phyloP scores from a whole-genome alignment of 2,888 invertebrate species.

The Globia sparganii region DNA sequence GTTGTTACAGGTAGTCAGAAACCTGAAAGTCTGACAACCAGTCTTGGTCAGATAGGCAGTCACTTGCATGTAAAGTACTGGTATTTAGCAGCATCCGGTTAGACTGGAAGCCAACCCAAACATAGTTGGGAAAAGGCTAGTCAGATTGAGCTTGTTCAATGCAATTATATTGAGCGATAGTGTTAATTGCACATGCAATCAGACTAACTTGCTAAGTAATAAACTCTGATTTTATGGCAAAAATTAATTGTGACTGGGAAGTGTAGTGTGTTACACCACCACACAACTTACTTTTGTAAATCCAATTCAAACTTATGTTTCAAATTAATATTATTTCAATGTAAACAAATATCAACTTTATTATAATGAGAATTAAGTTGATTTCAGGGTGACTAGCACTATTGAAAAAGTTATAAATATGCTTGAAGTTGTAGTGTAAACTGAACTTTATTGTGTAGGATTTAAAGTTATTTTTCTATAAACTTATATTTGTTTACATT shows the following conservation, averaged over 20 bases:
- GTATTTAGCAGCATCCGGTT: background rate
- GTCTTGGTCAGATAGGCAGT: background rate
- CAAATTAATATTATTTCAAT: too few species aligned
- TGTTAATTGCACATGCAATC: slow-evolving; percentile 47
- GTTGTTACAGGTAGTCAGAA: background rate
- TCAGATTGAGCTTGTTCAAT: background rate
- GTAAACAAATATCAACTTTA: too few species aligned
- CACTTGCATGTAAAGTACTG: background rate
- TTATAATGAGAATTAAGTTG: too few species aligned
- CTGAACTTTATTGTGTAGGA: too few species aligned
- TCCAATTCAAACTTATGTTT: too few species aligned
- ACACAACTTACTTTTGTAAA: background rate
- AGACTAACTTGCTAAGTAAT: slow-evolving; percentile 36
- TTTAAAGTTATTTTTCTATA: too few species aligned
- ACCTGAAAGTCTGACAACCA: background rate
- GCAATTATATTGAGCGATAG: slow-evolving; percentile 48
- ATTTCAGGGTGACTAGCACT: too few species aligned
- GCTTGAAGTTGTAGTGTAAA: too few species aligned
- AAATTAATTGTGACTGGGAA: slow-evolving; percentile 1
- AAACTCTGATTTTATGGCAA: slow-evolving; percentile 36
- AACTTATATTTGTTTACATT: too few species aligned
- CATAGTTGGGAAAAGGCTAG: background rate
- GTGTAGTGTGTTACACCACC: background rate
- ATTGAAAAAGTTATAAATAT: too few species aligned
- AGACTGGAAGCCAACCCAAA: background rate